Conservation (phyloP, 2,888 invertebrate genomes). For the Odontothrips loti region DNA sequence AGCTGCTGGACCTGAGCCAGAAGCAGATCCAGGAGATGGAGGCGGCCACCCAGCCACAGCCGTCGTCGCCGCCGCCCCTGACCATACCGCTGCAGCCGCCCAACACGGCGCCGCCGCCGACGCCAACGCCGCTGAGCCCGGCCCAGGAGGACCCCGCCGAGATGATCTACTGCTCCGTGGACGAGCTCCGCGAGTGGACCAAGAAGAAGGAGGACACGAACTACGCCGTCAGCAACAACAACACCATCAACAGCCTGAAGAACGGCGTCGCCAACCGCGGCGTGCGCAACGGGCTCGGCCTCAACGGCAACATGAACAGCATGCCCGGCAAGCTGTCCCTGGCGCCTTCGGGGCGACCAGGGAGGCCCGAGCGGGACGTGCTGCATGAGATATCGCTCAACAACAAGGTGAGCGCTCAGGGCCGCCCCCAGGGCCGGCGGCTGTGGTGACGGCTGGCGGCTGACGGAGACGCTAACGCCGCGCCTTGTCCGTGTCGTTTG, state of each 20-base stretch:
- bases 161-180: constrained; percentile 64
- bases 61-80: constrained; percentile 1
- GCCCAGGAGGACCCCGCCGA: constrained; percentile 54
- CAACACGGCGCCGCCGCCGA: neutral
- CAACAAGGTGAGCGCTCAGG: constrained; percentile 38
- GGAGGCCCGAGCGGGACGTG: constrained; percentile 41
- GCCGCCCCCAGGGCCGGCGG: too few species aligned
- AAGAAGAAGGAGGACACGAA: constrained; percentile 48
- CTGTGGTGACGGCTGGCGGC: neutral
- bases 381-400: constrained; percentile 50
- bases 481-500: neutral
- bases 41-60: constrained; percentile 36
- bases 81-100: neutral
- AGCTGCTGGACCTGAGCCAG: constrained; percentile 51
- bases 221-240: constrained; percentile 44
- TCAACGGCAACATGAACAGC: neutral
- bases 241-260: constrained; percentile 9
- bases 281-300: too few species aligned
- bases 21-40: constrained; percentile 41
- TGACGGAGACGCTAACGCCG: neutral
- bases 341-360: neutral
- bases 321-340: neutral
- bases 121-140: neutral
- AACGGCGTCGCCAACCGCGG: neutral
- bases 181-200: constrained; percentile 57